phyloP scores from a whole-genome alignment of 1,140 invertebrate genomes.

The Zaprionus ornatus region DNA sequence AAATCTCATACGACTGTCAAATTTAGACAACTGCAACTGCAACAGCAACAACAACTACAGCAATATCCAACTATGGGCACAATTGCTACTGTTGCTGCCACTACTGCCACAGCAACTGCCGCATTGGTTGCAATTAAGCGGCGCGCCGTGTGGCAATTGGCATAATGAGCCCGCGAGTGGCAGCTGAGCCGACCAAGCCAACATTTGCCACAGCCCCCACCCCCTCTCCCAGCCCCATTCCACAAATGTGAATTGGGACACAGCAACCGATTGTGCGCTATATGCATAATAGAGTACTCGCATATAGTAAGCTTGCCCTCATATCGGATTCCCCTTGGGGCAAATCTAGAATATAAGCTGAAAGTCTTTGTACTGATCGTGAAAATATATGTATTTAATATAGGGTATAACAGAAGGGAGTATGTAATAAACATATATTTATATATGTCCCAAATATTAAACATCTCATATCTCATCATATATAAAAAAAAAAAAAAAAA shows the following conservation, averaged over 20 bases:
- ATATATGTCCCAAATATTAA: too few relatives aligned
- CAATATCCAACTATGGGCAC: slow-evolving; percentile 48
- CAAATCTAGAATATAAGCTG: too few relatives aligned
- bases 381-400: too few relatives aligned
- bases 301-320: too few relatives aligned
- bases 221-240: background rate
- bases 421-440: too few relatives aligned
- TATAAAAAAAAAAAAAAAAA: too few relatives aligned
- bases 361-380: too few relatives aligned
- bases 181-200: background rate
- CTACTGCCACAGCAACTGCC: slow-evolving; percentile 1
- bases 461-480: too few relatives aligned
- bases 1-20: slow-evolving; percentile 81
- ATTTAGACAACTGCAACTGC: slow-evolving; percentile 71
- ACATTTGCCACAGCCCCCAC: background rate
- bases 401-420: too few relatives aligned
- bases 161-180: slow-evolving; percentile 35
- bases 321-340: background rate
- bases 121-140: slow-evolving; percentile 51
- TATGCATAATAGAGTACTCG: too few relatives aligned
- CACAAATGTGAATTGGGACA: background rate
- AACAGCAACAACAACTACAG: slow-evolving; percentile 36
- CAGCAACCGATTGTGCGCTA: background rate
- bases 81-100: slow-evolving; percentile 20
- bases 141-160: slow-evolving; percentile 33